Base-by-base conservation (phyloP, 1,140 invertebrate genomes). In the Andricus grossulariae region DNA sequence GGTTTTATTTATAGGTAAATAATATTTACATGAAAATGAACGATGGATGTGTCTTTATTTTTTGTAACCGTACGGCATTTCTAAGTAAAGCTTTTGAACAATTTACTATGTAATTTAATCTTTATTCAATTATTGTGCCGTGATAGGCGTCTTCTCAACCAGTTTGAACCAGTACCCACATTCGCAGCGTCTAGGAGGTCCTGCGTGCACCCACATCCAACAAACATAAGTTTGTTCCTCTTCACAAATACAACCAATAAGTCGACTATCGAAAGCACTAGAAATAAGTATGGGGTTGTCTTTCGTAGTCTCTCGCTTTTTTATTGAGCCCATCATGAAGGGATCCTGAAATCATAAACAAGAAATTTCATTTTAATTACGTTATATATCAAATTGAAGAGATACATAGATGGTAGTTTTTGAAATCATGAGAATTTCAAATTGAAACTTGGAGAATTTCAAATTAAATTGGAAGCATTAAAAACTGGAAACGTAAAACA, bases 161-260 rank as follows among this genome's bases (percentile, higher is more conserved):
- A 99, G 92, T 92, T 98, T 97, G 93, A 98, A 99, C 97, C 97
- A 99, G 89, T 98, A 94, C 52, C 98, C 98, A 91, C 98, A 99
- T 87, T 96, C 96, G 87, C 98, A 99, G 79, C 98, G 95, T 85
- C 96, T 96, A 51, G 97, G 95, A 82, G 95, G 93, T 18, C 96
- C 98, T 89, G 96, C 93, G 89, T 98, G 94, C 82, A 99, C 90
- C 96, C 97, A 98, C 95, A 99, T 98, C 96, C 97, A 99, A 86
- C 95, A 96, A 80, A 99, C 94, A 79, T 93, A 92, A 75, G 95
- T 94, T 19, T 96, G 93, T 88, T 99, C 98, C 91, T 98, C 97
- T 91, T 99, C 97, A 92, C 98, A 99, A 88, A 99, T 94, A 91
- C 98, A 99, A 73, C 98, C 98, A 86, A 99, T 94, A 82, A 99